These are phyloP conservation scores for Sebastes kiyomatsui DNA, from an alignment of 2,797 vertebrate genomes.

Conservation along the genomic window DNA sequence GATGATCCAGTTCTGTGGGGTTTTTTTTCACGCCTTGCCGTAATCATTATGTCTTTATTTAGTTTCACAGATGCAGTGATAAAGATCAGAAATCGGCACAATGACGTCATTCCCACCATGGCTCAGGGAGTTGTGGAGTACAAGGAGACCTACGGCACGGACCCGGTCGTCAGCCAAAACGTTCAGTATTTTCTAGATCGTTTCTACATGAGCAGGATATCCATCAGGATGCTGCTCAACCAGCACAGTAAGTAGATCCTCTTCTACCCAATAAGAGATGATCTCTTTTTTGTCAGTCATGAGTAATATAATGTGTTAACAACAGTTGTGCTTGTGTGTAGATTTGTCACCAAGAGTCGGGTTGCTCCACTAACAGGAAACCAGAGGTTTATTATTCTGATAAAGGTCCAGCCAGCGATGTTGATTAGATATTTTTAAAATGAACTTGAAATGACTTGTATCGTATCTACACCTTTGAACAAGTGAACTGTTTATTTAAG, in stretches of 20 bases:
- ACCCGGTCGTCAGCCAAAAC: constrained; percentile 95
- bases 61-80: constrained; percentile 98
- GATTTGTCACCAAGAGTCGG: not conserved
- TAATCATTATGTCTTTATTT: not conserved
- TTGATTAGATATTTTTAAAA: not conserved
- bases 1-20: not conserved
- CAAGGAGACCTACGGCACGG: constrained; percentile 93
- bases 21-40: fast-evolving
- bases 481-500: not conserved
- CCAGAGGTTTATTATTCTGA: not conserved
- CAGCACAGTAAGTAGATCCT: constrained; percentile 91
- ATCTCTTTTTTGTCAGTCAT: not conserved
- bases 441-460: not conserved
- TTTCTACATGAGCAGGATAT: constrained; percentile 99
- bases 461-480: not conserved
- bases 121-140: constrained; percentile 97
- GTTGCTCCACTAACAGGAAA: not conserved
- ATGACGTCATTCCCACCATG: constrained; percentile 98
- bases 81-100: constrained; percentile 95
- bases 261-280: not conserved
- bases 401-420: no score
- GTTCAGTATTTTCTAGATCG: constrained; percentile 99
- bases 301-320: not conserved
- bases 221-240: constrained; percentile 98
- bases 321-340: not conserved